phyloP scores from a whole-genome alignment of 2,888 invertebrate species.

The Cosmia trapezina region DNA sequence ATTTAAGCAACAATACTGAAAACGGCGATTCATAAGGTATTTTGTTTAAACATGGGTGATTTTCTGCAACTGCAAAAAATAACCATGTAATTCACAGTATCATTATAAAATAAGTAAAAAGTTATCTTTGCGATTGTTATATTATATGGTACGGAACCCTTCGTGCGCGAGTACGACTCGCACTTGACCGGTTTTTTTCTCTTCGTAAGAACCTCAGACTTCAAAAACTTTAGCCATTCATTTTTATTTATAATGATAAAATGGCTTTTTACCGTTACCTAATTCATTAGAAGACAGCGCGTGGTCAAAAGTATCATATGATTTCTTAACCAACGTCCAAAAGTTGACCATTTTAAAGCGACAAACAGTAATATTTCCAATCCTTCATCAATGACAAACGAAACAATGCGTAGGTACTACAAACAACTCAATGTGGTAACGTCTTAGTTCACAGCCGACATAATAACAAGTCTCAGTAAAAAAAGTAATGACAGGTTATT shows the following conservation, averaged over 20 bases:
- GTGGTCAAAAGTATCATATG: background rate
- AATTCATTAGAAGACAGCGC: background rate
- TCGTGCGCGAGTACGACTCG: no score
- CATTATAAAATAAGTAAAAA: no score
- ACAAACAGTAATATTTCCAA: background rate
- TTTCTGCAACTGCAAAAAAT: no score
- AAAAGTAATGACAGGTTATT: constrained; percentile 43
- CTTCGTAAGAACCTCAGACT: no score
- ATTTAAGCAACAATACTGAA: no score
- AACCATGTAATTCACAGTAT: no score
- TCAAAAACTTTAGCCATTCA: no score
- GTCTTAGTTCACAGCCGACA: constrained; percentile 27
- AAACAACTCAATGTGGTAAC: constrained; percentile 18
- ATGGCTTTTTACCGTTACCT: background rate
- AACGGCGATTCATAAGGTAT: no score
- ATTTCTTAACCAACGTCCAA: background rate
- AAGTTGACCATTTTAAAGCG: background rate
- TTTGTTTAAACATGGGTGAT: no score
- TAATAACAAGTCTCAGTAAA: constrained; percentile 39
- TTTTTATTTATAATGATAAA: background rate
- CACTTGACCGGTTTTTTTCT: no score
- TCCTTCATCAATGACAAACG: background rate
- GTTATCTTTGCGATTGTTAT: no score
- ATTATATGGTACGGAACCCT: no score
- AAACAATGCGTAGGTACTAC: background rate